Conservation (phyloP, 2,113 vertebrate species). For the Grantiella picta region DNA sequence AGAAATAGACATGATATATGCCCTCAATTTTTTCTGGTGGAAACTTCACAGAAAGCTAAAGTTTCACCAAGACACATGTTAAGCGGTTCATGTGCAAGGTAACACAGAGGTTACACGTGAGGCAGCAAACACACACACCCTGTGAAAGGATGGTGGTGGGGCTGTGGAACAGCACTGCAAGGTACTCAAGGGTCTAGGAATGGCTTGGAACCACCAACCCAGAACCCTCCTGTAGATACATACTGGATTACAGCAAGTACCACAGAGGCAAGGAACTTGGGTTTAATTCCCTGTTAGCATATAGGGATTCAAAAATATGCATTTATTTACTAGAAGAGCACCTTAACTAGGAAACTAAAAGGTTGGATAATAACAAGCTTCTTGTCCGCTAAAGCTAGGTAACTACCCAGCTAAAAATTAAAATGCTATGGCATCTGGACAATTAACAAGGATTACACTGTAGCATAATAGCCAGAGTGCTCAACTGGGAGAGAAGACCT, state of each 20-base stretch:
- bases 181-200: neutral
- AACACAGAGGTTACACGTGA: neutral
- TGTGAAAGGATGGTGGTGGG: fast-evolving
- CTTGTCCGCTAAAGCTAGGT: neutral
- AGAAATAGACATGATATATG: neutral
- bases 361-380: neutral
- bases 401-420: neutral
- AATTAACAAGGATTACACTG: neutral
- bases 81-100: neutral
- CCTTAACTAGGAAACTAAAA: neutral
- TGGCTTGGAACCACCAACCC: neutral
- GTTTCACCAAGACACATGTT: fast-evolving
- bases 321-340: neutral
- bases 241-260: neutral
- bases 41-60: neutral
- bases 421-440: neutral
- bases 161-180: neutral
- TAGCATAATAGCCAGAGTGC: neutral
- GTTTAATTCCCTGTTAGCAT: neutral
- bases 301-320: neutral
- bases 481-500: neutral
- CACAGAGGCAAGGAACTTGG: neutral
- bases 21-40: neutral
- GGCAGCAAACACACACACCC: fast-evolving
- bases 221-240: neutral